Percentiles rank a stretch among this genome's conserved stretches.
Evolutionary conservation across 1,140 invertebrate species (phyloP).

Genomic region (Pogonognathellus flavescens): DNA sequence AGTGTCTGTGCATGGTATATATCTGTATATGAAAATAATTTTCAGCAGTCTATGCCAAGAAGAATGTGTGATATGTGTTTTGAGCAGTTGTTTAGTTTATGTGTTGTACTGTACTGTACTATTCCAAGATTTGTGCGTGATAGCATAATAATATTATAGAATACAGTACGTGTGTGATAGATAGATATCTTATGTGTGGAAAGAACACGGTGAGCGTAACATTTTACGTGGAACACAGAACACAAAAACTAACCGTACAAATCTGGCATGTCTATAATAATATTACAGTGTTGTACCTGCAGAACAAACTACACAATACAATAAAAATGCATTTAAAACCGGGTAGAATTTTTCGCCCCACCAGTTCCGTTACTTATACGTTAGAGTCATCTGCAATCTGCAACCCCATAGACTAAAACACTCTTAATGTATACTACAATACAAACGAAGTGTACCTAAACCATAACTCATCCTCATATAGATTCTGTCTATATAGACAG

Average conservation of each 20-base stretch:
- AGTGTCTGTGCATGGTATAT: no score
- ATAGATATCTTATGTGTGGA: background rate
- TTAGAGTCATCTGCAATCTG: background rate
- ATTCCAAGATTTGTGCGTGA: no score
- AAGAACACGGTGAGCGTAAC: background rate
- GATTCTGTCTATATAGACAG: no score
- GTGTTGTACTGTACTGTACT: no score
- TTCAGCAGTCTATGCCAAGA: no score
- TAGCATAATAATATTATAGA: no score
- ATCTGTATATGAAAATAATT: no score
- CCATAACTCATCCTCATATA: no score
- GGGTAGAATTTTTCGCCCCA: slow-evolving; percentile 53
- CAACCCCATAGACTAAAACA: no score
- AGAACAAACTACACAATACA: background rate
- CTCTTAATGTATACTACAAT: no score
- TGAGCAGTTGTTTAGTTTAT: background rate
- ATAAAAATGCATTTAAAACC: slow-evolving; percentile 34
- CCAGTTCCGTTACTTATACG: slow-evolving; percentile 55
- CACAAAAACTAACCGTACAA: slow-evolving; percentile 27
- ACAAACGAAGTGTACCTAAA: no score
- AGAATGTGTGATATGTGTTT: background rate
- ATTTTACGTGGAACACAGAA: background rate
- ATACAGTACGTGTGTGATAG: background rate
- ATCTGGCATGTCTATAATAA: background rate
- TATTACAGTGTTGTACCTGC: background rate